A percentile compares a stretch with the other conserved stretches of the same genome.
Conservation (phyloP, 2,888 invertebrate genomes). For the Idaea biselata region DNA sequence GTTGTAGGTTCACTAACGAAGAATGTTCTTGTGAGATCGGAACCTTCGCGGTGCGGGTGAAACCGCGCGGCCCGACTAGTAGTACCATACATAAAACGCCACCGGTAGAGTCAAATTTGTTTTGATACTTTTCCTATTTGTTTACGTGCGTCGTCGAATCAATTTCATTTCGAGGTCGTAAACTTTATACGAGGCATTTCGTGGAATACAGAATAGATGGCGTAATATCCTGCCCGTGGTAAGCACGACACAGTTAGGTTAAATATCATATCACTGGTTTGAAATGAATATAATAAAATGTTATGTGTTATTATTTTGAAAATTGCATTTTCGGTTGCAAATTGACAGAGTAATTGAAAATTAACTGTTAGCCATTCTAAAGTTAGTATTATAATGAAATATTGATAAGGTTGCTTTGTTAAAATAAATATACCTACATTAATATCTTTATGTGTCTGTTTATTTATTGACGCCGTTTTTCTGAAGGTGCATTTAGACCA, state of each 20-base stretch:
- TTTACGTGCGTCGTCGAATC: constrained; percentile 18
- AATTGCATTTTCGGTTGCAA: background rate
- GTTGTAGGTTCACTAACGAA: too few species aligned
- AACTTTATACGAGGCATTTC: constrained; percentile 22
- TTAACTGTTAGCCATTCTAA: background rate
- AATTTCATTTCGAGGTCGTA: constrained; percentile 22
- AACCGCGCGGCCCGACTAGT: too few species aligned
- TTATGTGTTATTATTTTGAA: background rate
- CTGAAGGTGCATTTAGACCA: too few species aligned
- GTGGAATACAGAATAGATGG: constrained; percentile 23
- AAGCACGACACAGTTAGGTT: constrained; percentile 1
- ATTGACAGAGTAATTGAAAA: background rate
- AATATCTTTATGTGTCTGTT: too few species aligned
- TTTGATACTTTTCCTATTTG: constrained; percentile 22
- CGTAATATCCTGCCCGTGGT: constrained; percentile 14
- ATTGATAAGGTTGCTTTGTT: too few species aligned
- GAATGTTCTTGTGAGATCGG: too few species aligned
- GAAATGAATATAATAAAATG: background rate
- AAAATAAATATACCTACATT: too few species aligned
- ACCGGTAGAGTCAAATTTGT: constrained; percentile 8
- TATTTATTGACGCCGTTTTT: too few species aligned
- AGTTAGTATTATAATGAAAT: too few species aligned
- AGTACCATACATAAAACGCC: background rate
- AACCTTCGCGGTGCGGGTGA: too few species aligned
- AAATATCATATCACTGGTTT: background rate